Evolutionary conservation across 2,113 vertebrate species (phyloP).

Genomic region (Percina caprodes): DNA sequence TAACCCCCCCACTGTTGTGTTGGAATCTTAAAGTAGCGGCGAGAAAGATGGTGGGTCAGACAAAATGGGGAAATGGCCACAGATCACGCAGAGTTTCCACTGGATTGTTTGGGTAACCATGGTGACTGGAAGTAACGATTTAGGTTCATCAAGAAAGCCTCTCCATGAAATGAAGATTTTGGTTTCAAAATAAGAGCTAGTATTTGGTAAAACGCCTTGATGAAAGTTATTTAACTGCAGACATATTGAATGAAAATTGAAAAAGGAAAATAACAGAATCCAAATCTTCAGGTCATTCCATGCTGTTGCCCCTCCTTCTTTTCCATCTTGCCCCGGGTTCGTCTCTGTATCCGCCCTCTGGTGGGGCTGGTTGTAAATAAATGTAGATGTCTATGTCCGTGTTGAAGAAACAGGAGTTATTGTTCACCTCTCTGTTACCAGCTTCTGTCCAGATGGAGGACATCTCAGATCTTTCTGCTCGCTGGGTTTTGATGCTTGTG

Average conservation of each 20-base stretch:
- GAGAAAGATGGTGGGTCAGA: background rate
- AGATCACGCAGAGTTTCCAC: background rate
- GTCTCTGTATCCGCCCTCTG: background rate
- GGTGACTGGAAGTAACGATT: background rate
- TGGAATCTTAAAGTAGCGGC: background rate
- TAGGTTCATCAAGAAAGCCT: background rate
- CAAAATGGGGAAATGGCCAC: background rate
- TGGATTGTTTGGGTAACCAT: background rate
- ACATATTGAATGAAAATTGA: background rate
- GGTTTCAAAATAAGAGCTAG: background rate
- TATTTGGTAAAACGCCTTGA: background rate
- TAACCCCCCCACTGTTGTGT: too few relatives aligned
- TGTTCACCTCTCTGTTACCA: background rate
- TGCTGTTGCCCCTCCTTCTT: background rate
- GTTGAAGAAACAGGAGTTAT: background rate
- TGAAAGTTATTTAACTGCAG: background rate
- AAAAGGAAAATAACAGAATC: background rate
- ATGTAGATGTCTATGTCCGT: slow-evolving; percentile 63
- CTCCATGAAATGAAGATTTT: background rate
- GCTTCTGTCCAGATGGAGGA: background rate
- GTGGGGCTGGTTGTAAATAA: slow-evolving; percentile 71
- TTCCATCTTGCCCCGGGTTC: background rate
- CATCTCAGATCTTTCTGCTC: background rate
- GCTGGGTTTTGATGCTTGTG: background rate
- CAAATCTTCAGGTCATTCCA: background rate